Evolutionary conservation across 2,888 invertebrate species (phyloP), one percentile per base, ranked within the genome.

Genomic region (Dione vanillae): DNA sequence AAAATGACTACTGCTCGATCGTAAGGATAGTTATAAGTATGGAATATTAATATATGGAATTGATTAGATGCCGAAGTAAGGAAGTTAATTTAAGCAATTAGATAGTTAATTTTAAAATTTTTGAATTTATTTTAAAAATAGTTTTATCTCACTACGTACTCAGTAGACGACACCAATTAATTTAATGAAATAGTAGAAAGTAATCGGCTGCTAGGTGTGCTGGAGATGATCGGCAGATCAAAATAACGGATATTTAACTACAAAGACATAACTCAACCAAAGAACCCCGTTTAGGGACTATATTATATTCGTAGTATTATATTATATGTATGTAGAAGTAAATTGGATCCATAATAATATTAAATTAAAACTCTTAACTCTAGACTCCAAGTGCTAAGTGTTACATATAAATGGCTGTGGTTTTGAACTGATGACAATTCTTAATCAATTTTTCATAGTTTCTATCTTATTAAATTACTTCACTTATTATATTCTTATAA

Each of bases 371-470:
- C 75, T 76, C 75, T 80, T 79, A 78, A 83, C 77, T 79, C 79
- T 90, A 88, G 85, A 82, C 83, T 88, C 83, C 85, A 91, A 91
- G 87, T 90, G 87, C 89, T 92, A 91, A 89, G 87, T 89, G 86
- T 88, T 87, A 89, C 74, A 82, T 79, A 82, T 87, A 88, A 89
- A 93, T 92, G 93, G 93, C 93, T 93, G 93, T 93, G 93, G 91
- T 90, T 90, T 88, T 82, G 90, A 87, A 92, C 90, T 91, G 89
- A 91, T 86, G 83, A 88, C 89, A 86, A 87, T 85, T 84, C 86
- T 85, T 86, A 86, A 87, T 87, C 83, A 86, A 80, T 80, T 85
- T 78, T 78, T 87, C 83, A 80, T 85, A 83, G 79, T 81, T 78
- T 83, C 78, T 83, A 80, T 84, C 80, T 62, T 85, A 80, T 69